Evolutionary conservation across 2,888 invertebrate species (phyloP), one percentile per base, ranked within the genome.

Genomic region (Leistus spinibarbis): DNA sequence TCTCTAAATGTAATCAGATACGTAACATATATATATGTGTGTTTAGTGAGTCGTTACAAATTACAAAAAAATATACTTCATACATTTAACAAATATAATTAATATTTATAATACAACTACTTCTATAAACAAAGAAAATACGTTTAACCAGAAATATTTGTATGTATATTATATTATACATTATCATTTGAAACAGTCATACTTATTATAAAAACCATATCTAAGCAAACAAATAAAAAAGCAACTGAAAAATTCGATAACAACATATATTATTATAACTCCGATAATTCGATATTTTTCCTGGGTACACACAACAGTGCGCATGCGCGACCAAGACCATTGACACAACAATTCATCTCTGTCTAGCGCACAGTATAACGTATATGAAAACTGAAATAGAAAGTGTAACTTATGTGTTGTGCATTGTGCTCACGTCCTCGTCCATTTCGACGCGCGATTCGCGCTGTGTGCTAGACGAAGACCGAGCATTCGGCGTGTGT

Each of bases 381-480:
- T 27, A 16, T 62, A 62, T 68, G 16, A 68, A 54, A 69, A 64
- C 4, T 69, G 75, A 75, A 75, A 75, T 17, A 64, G 75, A 63
- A 63, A 75, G 54, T 27, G 75, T 69, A 19, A 22, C 75, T 27
- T 62, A 3, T 66, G 20, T 5, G 40, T 24, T 53, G 19, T 22
- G 20, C 54, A 3, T 9, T n/a, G 60, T 0, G 2, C n/a, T 17
- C 13, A 16, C n/a, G 27, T 23, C 24, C 63, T 23, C 24, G 23
- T 64, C 20, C 27, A 17, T 24, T 64, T 64, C 64, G 20, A 64
- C 13, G n/a, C 17, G n/a, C 22, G 17, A 19, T 19, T 20, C 2
- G 17, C 17, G 17, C 19, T 17, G 64, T 10, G 27, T 23, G 27
- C n/a, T 3, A 9, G 24, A 64, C 19, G 64, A 13, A 64, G 23